Evolutionary conservation across 35 echinoderm and acorn worm genomes (phyloP).

Genomic region (Hemicentrotus pulcherrimus): DNA sequence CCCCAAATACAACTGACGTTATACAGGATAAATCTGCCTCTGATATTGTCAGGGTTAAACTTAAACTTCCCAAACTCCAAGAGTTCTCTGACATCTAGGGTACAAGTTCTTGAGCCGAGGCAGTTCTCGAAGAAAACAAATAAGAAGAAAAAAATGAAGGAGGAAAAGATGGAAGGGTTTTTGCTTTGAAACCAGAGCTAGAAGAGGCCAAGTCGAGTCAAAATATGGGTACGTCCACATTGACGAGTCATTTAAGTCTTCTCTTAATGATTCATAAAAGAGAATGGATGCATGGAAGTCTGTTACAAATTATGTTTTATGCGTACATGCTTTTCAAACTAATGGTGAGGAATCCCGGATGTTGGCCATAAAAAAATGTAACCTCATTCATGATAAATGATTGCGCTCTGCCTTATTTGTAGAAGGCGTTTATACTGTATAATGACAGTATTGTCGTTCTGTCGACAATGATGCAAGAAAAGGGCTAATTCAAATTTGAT

Average conservation of each 20-base stretch:
- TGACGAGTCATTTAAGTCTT: neutral
- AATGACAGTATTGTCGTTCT: too few species aligned
- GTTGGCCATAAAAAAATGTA: too few species aligned
- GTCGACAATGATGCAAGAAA: too few species aligned
- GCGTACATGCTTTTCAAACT: too few species aligned
- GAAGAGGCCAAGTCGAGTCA: neutral
- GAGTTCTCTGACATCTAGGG: slow-evolving; percentile 16
- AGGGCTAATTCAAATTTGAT: too few species aligned
- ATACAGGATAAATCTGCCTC: neutral
- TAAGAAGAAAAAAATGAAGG: neutral
- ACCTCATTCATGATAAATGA: too few species aligned
- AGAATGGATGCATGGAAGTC: too few species aligned
- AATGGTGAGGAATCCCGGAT: too few species aligned
- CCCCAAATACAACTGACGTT: neutral
- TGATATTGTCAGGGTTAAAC: neutral
- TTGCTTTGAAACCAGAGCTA: slow-evolving; percentile 10
- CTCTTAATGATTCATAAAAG: too few species aligned
- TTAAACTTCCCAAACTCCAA: neutral
- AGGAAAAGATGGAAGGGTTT: neutral
- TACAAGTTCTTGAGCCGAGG: neutral
- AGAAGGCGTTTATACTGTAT: too few species aligned
- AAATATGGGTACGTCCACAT: neutral
- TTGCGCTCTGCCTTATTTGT: too few species aligned
- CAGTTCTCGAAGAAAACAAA: neutral
- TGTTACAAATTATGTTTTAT: too few species aligned